Evolutionary conservation across 2,797 vertebrate genomes (phyloP).

Genomic region (Hyperoplus lanceolatus): DNA sequence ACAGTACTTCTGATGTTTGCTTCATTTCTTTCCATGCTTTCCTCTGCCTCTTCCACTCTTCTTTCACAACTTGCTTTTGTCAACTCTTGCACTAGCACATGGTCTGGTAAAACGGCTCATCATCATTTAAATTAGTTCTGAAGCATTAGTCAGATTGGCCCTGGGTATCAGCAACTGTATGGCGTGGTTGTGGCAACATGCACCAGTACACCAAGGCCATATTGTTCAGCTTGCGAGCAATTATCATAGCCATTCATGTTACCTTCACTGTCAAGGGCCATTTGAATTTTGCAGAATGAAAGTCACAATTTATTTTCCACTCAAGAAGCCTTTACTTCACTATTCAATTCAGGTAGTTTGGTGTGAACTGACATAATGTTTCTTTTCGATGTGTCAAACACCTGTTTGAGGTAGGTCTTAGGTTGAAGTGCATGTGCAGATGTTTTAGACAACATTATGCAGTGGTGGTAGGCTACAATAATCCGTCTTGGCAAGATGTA

Average conservation of each 20-base stretch:
- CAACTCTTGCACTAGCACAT: not conserved
- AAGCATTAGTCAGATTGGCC: slow-evolving; percentile 71
- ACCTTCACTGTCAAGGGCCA: slow-evolving; percentile 19
- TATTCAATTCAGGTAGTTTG: slow-evolving; percentile 24
- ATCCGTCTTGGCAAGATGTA: slow-evolving; percentile 54
- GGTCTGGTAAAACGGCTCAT: slow-evolving; percentile 50
- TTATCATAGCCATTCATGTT: slow-evolving; percentile 44
- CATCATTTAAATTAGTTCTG: slow-evolving; percentile 77
- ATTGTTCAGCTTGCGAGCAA: slow-evolving; percentile 53
- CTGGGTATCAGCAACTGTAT: slow-evolving; percentile 61
- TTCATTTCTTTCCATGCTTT: not conserved
- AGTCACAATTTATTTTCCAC: slow-evolving; percentile 50
- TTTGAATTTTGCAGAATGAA: slow-evolving; percentile 43
- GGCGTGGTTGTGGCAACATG: slow-evolving; percentile 55
- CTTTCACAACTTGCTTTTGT: slow-evolving; percentile 5
- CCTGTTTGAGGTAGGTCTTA: not conserved
- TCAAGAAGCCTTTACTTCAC: slow-evolving; percentile 30
- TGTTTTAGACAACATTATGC: not conserved
- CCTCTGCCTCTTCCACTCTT: not conserved
- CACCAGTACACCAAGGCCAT: slow-evolving; percentile 43
- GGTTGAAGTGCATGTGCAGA: slow-evolving; percentile 11
- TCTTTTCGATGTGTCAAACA: slow-evolving; percentile 10
- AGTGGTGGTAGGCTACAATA: slow-evolving; percentile 6
- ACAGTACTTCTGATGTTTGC: not conserved
- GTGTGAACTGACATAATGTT: not conserved